phyloP scores from a whole-genome alignment of 2,888 invertebrate genomes.

The Scaptodrosophila latifasciaeformis region DNA sequence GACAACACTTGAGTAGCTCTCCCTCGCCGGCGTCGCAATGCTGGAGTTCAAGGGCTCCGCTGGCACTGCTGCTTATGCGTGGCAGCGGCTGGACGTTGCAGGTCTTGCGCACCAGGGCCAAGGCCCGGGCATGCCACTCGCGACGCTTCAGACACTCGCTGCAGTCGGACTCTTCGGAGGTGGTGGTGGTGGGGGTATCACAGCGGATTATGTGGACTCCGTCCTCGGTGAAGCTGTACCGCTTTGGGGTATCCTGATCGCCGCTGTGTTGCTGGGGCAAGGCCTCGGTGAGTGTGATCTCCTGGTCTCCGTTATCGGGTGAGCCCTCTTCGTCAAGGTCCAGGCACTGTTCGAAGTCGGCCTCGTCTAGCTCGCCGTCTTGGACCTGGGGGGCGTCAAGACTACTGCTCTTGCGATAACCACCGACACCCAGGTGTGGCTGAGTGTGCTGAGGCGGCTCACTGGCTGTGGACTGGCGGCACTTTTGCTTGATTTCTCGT shows the following conservation, averaged over 20 bases:
- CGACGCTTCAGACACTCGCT: slow-evolving; percentile 75
- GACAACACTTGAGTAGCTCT: slow-evolving; percentile 58
- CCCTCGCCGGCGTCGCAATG: slow-evolving; percentile 61
- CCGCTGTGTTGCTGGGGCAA: background rate
- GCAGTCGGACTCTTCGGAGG: slow-evolving; percentile 75
- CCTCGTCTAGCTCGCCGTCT: slow-evolving; percentile 30
- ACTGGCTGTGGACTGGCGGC: slow-evolving; percentile 75
- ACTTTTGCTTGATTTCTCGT: slow-evolving; percentile 67
- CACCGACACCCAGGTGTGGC: slow-evolving; percentile 70
- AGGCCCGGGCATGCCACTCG: slow-evolving; percentile 75
- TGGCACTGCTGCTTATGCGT: slow-evolving; percentile 14
- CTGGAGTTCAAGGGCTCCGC: slow-evolving; percentile 32
- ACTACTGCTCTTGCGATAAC: slow-evolving; percentile 84
- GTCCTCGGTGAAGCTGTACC: slow-evolving; percentile 83
- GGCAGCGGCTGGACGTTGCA: slow-evolving; percentile 72
- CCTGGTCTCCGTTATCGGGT: slow-evolving; percentile 21
- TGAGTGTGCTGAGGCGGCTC: slow-evolving; percentile 75
- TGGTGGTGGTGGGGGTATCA: slow-evolving; percentile 74
- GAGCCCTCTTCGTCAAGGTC: slow-evolving; percentile 13
- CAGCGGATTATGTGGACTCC: slow-evolving; percentile 77
- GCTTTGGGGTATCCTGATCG: slow-evolving; percentile 76
- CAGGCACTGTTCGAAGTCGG: slow-evolving; percentile 13
- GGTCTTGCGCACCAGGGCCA: slow-evolving; percentile 74
- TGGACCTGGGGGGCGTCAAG: slow-evolving; percentile 79
- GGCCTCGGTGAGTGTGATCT: background rate